These are phyloP conservation scores for Sylvilagus floridanus DNA, from an alignment of 2,797 vertebrate genomes.

Conservation along the genomic window DNA sequence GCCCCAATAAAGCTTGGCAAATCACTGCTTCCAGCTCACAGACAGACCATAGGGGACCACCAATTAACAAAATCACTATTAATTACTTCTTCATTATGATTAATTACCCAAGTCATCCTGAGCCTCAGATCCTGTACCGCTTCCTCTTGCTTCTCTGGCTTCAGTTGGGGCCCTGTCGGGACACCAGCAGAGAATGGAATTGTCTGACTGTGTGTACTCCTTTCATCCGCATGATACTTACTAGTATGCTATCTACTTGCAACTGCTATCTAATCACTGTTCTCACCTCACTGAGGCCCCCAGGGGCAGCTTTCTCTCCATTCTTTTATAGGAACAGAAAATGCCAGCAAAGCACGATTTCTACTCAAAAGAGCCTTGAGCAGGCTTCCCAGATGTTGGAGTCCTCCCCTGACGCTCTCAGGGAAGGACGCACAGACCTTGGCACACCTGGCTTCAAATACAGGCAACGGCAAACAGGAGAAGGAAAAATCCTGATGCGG, in stretches of 20 bases:
- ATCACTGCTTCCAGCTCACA: neutral
- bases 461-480: neutral
- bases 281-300: neutral
- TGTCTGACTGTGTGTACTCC: neutral
- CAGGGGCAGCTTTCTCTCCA: neutral
- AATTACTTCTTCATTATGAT: slow-evolving; percentile 54
- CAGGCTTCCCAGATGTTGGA: slow-evolving; percentile 45
- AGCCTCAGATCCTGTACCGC: neutral
- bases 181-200: neutral
- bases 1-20: neutral
- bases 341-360: slow-evolving; percentile 66
- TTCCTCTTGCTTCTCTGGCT: neutral
- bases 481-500: neutral
- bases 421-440: slow-evolving; percentile 24
- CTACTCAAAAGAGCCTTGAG: slow-evolving; percentile 8
- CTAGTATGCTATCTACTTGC: neutral
- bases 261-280: neutral
- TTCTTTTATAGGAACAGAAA: slow-evolving; percentile 73
- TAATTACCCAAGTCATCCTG: slow-evolving; percentile 9
- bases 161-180: neutral
- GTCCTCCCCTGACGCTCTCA: neutral
- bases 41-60: neutral
- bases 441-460: neutral
- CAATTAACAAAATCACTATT: slow-evolving; percentile 51
- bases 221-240: neutral